A percentile compares a stretch with the other conserved stretches of the same genome.
These are phyloP conservation scores for Hylaeus anthracinus DNA, from an alignment of 1,140 invertebrate species.

Conservation along the genomic window DNA sequence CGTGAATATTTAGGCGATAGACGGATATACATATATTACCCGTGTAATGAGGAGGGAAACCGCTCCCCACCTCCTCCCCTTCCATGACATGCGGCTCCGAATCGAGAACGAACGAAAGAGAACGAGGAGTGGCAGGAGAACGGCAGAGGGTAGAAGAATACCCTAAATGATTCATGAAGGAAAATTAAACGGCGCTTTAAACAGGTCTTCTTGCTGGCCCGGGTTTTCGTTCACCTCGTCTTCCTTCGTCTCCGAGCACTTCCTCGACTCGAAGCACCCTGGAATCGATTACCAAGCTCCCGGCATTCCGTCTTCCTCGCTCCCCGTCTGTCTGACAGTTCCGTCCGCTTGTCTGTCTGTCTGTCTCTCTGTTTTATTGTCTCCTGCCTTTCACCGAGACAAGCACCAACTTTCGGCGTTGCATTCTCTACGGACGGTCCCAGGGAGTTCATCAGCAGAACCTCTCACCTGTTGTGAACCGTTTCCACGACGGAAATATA, in stretches of 20 bases:
- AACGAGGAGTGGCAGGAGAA: conserved; percentile 37
- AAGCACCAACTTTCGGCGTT: conserved; percentile 39
- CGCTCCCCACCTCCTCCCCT: background rate
- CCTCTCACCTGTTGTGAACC: conserved; percentile 38
- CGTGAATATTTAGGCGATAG: conserved; percentile 69
- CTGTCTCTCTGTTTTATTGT: conserved; percentile 24
- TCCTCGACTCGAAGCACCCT: conserved; percentile 12
- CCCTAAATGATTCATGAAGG: conserved; percentile 67
- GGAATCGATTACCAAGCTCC: conserved; percentile 54
- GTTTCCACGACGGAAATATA: conserved; percentile 16
- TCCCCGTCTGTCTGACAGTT: conserved; percentile 10
- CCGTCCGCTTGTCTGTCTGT: conserved; percentile 11
- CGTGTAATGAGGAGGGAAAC: conserved; percentile 60
- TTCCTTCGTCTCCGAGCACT: background rate
- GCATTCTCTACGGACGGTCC: conserved; percentile 21
- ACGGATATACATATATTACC: conserved; percentile 69
- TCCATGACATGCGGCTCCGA: conserved; percentile 13
- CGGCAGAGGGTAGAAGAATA: conserved; percentile 47
- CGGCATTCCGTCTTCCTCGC: conserved; percentile 12
- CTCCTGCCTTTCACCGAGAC: conserved; percentile 5
- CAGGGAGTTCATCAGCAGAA: conserved; percentile 37
- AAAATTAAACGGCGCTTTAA: conserved; percentile 69
- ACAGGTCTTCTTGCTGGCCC: conserved; percentile 47
- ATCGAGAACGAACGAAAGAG: conserved; percentile 40
- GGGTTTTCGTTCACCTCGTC: conserved; percentile 43